A percentile compares a stretch with the other conserved stretches of the same genome.
These are phyloP conservation scores for Drosophila orena DNA, from an alignment of 1,140 invertebrate species.

Conservation along the genomic window DNA sequence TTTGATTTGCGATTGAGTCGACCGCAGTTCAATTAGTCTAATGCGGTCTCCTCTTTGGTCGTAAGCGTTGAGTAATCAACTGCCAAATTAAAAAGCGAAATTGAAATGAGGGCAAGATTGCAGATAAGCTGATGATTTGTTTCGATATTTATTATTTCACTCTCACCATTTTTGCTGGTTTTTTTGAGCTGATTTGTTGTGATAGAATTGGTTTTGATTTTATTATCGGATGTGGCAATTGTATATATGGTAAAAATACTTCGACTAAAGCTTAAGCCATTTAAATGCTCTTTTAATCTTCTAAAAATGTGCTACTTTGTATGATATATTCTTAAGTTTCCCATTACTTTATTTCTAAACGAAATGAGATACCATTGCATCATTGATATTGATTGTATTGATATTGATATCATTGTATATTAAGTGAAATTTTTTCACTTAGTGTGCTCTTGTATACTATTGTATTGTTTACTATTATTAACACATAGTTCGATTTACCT, in stretches of 20 bases:
- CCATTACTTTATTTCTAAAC: too few species aligned
- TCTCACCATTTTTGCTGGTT: neutral
- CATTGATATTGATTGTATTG: too few species aligned
- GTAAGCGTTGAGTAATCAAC: slow-evolving; percentile 9
- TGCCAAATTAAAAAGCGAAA: slow-evolving; percentile 32
- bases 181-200: neutral
- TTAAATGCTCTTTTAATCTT: too few species aligned
- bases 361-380: too few species aligned
- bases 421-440: neutral
- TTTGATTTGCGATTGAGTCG: slow-evolving; percentile 49
- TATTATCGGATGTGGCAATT: too few species aligned
- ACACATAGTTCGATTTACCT: neutral
- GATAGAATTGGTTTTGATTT: neutral
- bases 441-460: neutral
- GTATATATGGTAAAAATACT: too few species aligned
- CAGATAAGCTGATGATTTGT: slow-evolving; percentile 2
- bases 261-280: neutral
- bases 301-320: too few species aligned
- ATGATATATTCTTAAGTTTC: too few species aligned
- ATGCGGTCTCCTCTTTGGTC: slow-evolving; percentile 42
- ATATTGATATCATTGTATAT: neutral
- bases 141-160: neutral
- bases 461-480: neutral
- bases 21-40: slow-evolving; percentile 57
- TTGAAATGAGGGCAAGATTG: neutral